Evolutionary conservation across 2,797 vertebrate species (phyloP).

Genomic region (Schizopygopsis pylzovi): DNA sequence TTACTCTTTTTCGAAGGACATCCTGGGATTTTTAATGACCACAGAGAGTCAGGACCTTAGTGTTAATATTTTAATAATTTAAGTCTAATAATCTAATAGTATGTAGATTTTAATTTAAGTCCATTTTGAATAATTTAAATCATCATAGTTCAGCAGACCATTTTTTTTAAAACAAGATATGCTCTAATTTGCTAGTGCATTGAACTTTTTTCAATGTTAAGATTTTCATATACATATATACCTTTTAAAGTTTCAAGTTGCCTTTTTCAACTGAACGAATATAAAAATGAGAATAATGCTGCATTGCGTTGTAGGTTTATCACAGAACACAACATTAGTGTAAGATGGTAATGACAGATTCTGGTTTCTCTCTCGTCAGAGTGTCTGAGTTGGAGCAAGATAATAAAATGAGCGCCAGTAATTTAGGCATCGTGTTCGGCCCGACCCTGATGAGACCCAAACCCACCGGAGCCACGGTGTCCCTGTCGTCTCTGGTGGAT

Average conservation of each 20-base stretch:
- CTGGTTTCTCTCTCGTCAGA: slow-evolving; percentile 66
- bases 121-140: too few relatives aligned
- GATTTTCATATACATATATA: not conserved
- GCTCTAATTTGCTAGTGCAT: too few relatives aligned
- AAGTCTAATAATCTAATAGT: too few relatives aligned
- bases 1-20: too few relatives aligned
- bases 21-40: too few relatives aligned
- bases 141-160: not conserved
- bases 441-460: slow-evolving; percentile 93
- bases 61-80: too few relatives aligned
- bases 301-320: not conserved
- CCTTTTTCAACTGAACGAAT: not conserved
- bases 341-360: not conserved
- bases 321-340: not conserved
- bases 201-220: too few relatives aligned
- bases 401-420: slow-evolving; percentile 96
- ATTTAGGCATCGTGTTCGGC: slow-evolving; percentile 95
- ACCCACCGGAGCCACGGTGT: slow-evolving; percentile 91
- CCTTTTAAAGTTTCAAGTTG: not conserved
- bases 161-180: not conserved
- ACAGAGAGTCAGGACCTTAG: too few relatives aligned
- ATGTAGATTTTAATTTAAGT: too few relatives aligned
- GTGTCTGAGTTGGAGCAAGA: slow-evolving; percentile 90
- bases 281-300: too few relatives aligned
- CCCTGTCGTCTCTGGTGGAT: slow-evolving; percentile 95